Evolutionary conservation across 2,113 vertebrate genomes (phyloP), one percentile per base, ranked within the genome.

Genomic region (Lipotes vexillifer): DNA sequence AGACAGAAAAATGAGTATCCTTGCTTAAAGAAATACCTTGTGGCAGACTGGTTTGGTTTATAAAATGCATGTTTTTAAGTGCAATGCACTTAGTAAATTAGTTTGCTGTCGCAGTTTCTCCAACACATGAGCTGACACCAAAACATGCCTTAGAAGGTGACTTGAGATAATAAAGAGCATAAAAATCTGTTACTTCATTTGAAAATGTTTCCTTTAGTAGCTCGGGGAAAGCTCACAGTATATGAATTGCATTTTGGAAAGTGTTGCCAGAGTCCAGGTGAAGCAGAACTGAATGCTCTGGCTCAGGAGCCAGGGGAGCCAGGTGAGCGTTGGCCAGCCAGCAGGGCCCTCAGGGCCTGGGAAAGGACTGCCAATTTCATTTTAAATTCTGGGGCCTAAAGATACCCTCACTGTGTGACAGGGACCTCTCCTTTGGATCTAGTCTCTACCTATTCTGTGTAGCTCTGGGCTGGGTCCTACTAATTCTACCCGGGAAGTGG

Each of bases 141-240:
- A 92, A 97, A 96, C 97, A 97, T 91, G 95, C 97, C 94, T 97
- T 92, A 96, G 98, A 96, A 98, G 98, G 98, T 98, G 98, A 94
- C 95, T 93, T 87, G 97, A 94, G 98, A 95, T 98, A 97, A 97
- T 95, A 97, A 97, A 97, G 98, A 97, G 86, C 66, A 72, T 49
- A 93, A 92, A 92, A 92, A 88, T 94, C 94, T 96, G 98, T 95
- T 94, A 83, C 97, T 97, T 97, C 95, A 92, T 97, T 88, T 38
- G 97, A 90, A 96, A 72, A 78, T 11, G 38, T 87, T 74, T 65
- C 38, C 63, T 74, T n/a, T 3, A 29, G 41, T 33, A 36, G 92
- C 59, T 84, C 1, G 6, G 49, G 74, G 44, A 74, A 6, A 38
- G 46, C 41, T 69, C 44, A 10, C 7, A 23, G 44, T 5, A 0